These are phyloP conservation scores for Triplophysa yarkandensis DNA, from an alignment of 2,797 vertebrate genomes.

Conservation along the genomic window DNA sequence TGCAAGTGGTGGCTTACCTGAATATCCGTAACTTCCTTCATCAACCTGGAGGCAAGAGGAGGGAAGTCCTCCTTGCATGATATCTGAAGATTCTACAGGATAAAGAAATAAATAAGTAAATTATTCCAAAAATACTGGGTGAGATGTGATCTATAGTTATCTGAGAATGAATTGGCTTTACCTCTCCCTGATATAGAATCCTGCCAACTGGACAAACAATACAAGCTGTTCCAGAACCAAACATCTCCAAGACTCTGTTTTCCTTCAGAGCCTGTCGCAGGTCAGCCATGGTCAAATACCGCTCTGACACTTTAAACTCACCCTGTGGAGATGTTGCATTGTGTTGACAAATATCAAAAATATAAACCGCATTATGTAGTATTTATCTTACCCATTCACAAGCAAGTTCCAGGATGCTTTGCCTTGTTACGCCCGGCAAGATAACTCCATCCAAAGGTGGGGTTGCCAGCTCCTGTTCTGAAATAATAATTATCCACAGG, in stretches of 20 bases:
- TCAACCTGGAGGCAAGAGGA: conserved; percentile 75
- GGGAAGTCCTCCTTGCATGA: conserved; percentile 78
- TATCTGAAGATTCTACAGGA: conserved; percentile 77
- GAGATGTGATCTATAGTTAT: neutral
- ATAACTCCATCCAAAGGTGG: conserved; percentile 91
- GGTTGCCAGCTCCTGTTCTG: conserved; percentile 88
- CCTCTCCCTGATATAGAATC: conserved; percentile 84
- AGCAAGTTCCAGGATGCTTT: conserved; percentile 85
- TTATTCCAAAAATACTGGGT: neutral
- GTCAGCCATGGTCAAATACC: conserved; percentile 85
- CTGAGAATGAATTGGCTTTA: conserved; percentile 58
- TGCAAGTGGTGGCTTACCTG: conserved; percentile 72
- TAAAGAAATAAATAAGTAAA: neutral
- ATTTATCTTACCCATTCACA: conserved; percentile 74
- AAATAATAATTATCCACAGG: neutral
- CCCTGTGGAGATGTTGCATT: conserved; percentile 67
- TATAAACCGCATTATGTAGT: too few relatives aligned
- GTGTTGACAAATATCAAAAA: neutral
- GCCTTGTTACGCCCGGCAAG: conserved; percentile 86
- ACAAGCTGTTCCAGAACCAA: conserved; percentile 89
- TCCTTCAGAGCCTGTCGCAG: conserved; percentile 77
- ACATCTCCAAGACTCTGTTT: conserved; percentile 85
- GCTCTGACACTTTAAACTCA: conserved; percentile 85
- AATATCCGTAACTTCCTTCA: conserved; percentile 81
- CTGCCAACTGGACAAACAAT: conserved; percentile 80